Evolutionary conservation across 2,113 vertebrate species (phyloP).

Genomic region (Cololabis saira): DNA sequence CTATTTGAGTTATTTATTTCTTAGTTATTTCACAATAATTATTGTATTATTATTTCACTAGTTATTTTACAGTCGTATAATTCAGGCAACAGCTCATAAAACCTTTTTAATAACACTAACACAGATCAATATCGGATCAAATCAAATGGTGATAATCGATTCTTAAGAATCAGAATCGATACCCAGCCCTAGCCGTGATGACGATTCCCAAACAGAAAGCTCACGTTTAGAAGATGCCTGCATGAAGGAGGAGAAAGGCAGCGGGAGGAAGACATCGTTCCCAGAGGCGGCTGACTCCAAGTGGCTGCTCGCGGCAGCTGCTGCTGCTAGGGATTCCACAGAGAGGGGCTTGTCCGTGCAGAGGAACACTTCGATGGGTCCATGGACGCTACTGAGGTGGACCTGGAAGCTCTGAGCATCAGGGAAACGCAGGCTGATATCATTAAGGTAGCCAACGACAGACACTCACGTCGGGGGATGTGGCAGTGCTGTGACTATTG

Average conservation of each 20-base stretch:
- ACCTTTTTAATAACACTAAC: no score
- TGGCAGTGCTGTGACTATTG: not conserved
- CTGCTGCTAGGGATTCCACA: conserved; percentile 76
- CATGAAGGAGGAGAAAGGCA: conserved; percentile 5
- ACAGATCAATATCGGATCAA: no score
- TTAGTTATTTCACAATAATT: no score
- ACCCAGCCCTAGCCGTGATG: no score
- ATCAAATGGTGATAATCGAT: no score
- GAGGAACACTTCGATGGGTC: conserved; percentile 93
- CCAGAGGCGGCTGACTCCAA: not conserved
- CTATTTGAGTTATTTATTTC: no score
- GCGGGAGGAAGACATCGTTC: not conserved
- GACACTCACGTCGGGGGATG: not conserved
- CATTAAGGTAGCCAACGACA: not conserved
- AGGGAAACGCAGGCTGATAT: not conserved
- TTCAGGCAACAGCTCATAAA: no score
- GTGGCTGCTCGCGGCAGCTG: conserved; percentile 62
- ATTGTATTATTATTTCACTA: no score
- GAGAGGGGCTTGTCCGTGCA: conserved; percentile 88
- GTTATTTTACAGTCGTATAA: no score
- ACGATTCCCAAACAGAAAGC: not conserved
- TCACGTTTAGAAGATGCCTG: conserved; percentile 64
- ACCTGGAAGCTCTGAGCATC: conserved; percentile 87
- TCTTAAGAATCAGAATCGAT: no score
- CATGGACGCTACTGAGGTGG: conserved; percentile 91